Conservation (phyloP, 2,113 vertebrate species). For the Zapus hudsonius region DNA sequence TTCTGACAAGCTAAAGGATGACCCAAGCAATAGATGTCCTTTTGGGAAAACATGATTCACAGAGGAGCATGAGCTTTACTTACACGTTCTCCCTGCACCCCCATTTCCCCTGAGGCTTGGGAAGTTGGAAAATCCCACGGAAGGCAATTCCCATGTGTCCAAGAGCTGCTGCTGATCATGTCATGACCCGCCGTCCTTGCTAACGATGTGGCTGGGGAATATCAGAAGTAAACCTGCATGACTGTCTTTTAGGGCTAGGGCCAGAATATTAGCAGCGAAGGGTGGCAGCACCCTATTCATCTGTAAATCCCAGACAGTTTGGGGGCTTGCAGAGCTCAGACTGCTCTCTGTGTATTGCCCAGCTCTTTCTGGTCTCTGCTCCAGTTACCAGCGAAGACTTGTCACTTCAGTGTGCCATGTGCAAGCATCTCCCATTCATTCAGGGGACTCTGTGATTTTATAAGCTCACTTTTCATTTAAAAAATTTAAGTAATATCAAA, state of each 20-base stretch:
- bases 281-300: slow-evolving; percentile 58
- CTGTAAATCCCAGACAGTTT: slow-evolving; percentile 65
- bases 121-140: slow-evolving; percentile 70
- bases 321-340: not conserved
- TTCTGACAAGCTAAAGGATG: slow-evolving; percentile 19
- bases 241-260: slow-evolving; percentile 47
- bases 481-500: slow-evolving; percentile 50
- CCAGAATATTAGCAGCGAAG: slow-evolving; percentile 74
- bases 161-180: slow-evolving; percentile 33
- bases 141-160: slow-evolving; percentile 60
- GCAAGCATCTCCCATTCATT: not conserved
- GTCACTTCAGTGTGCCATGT: not conserved
- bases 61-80: slow-evolving; percentile 45
- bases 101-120: not conserved
- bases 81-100: not conserved
- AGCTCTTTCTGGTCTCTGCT: not conserved
- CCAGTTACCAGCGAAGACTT: not conserved
- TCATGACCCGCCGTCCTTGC: slow-evolving; percentile 68
- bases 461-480: slow-evolving; percentile 18
- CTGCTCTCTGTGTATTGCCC: not conserved
- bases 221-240: slow-evolving; percentile 43
- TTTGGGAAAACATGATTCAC: slow-evolving; percentile 46
- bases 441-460: slow-evolving; percentile 54
- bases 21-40: slow-evolving; percentile 10
- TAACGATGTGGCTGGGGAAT: slow-evolving; percentile 76